Base-by-base conservation (phyloP, 2,888 invertebrate genomes). In the Yponomeuta sedellus region DNA sequence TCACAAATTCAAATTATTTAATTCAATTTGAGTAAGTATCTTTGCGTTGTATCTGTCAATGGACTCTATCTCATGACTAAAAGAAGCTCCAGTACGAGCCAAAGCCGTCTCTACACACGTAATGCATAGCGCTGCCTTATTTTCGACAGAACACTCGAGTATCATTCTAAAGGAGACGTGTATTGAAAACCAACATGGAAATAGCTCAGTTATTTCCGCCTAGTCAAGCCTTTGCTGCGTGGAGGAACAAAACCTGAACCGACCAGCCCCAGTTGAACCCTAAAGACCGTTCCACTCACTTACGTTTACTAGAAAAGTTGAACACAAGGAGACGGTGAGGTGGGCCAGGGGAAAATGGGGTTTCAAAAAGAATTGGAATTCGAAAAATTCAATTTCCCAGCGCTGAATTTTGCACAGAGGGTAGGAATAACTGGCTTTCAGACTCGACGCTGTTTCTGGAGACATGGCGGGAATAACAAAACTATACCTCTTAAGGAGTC, bases 321-420 rank as follows among this genome's bases (percentile, higher is more conserved):
- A 2, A 12, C 40, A 16, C 20, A 40, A 40, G 12, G 19, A 39
- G 8, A 20, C 20, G 12, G 44, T n/a, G 44, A 12, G 44, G 63
- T 28, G 61, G 22, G 61, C 10, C 28, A n/a, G 10, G 40, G 40
- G 11, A 64, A 40, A 64, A 10, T 64, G 63, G 63, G 19, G n/a
- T 39, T 20, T n/a, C 40, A 44, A 44, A 22, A 78, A 82, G 81
- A 80, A 75, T 79, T 73, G 79, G 85, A 82, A 87, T 86, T 85
- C 81, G 83, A 86, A 86, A 87, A 88, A 88, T 87, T 88, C 86
- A 87, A 88, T 88, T 86, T 85, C 80, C 85, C 82, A 82, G 84
- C 84, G 82, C 84, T 83, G 82, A 86, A 87, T 87, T 87, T 86
- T 85, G 86, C 80, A 74, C 74, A 78, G 80, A 83, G 83, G 82